Percentiles rank a stretch among this genome's conserved stretches.
Evolutionary conservation across 37 sponge, comb jelly and placozoan species (phyloP).

Genomic region (Amphimedon queenslandica): DNA sequence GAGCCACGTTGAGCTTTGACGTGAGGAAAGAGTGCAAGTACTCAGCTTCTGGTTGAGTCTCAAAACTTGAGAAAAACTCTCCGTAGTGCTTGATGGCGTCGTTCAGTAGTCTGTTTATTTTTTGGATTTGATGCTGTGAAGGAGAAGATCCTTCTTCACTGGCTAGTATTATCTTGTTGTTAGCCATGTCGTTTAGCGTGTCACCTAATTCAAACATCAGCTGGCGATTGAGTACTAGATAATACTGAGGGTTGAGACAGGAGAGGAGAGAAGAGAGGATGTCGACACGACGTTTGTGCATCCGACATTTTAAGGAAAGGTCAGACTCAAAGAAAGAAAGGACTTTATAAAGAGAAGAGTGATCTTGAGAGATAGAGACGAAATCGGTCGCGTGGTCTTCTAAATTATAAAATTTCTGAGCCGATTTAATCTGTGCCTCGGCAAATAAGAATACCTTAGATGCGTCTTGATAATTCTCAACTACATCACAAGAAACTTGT

Average conservation of each 20-base stretch:
- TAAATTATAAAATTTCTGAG: constrained; percentile 62
- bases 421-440: constrained; percentile 53
- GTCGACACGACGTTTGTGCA: constrained; percentile 95
- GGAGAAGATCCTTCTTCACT: constrained; percentile 29
- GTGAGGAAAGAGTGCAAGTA: constrained; percentile 48
- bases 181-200: constrained; percentile 58
- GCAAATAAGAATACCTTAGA: constrained; percentile 65
- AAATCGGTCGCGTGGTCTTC: constrained; percentile 70
- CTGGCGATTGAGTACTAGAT: constrained; percentile 56
- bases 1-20: constrained; percentile 65
- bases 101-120: constrained; percentile 74
- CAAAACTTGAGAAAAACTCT: constrained; percentile 58
- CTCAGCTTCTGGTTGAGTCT: constrained; percentile 1
- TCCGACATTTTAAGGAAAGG: constrained; percentile 70
- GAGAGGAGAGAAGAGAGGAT: constrained; percentile 59
- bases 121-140: constrained; percentile 46
- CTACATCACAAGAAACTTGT: constrained; percentile 33
- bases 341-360: constrained; percentile 63
- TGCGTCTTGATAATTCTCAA: constrained; percentile 60
- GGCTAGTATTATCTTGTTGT: constrained; percentile 57
- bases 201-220: constrained; percentile 75
- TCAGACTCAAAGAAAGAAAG: constrained; percentile 77
- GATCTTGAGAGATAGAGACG: constrained; percentile 74
- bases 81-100: constrained; percentile 43
- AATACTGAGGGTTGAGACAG: constrained; percentile 81